These are phyloP conservation scores for Helicoverpa assulta DNA, from an alignment of 2,888 invertebrate genomes.

Conservation along the genomic window DNA sequence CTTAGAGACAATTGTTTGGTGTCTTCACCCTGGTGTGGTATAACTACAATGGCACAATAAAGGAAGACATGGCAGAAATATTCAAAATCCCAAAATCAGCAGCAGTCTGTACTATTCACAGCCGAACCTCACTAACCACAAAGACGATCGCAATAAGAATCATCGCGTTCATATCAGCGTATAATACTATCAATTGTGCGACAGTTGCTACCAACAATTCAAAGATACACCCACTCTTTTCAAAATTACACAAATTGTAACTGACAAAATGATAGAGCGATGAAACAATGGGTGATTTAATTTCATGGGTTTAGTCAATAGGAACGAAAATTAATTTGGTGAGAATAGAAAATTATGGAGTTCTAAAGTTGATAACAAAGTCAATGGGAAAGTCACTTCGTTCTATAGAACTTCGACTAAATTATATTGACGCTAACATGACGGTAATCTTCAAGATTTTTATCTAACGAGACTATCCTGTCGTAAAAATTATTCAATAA, in stretches of 20 bases:
- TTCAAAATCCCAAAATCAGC: not conserved
- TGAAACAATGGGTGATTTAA: slow-evolving; percentile 41
- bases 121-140: slow-evolving; percentile 46
- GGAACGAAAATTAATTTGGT: slow-evolving; percentile 12
- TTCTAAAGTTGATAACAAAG: not conserved
- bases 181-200: slow-evolving; percentile 71
- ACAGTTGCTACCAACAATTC: slow-evolving; percentile 23
- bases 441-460: too few relatives aligned
- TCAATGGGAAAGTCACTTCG: not conserved
- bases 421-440: too few relatives aligned
- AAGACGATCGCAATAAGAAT: slow-evolving; percentile 54
- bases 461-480: too few relatives aligned
- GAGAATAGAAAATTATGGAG: slow-evolving; percentile 33
- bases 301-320: slow-evolving; percentile 24
- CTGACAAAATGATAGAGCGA: slow-evolving; percentile 47
- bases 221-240: slow-evolving; percentile 47
- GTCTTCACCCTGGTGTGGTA: too few relatives aligned
- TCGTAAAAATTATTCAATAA: too few relatives aligned
- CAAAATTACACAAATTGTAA: slow-evolving; percentile 51
- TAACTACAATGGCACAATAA: too few relatives aligned
- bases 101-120: slow-evolving; percentile 27
- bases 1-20: too few relatives aligned
- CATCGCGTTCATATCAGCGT: slow-evolving; percentile 73
- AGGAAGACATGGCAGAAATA: not conserved
- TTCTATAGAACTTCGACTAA: not conserved